Percentiles rank a stretch among this genome's conserved stretches.
phyloP scores from a whole-genome alignment of 2,888 invertebrate species.

The Scaptomyza flava region DNA sequence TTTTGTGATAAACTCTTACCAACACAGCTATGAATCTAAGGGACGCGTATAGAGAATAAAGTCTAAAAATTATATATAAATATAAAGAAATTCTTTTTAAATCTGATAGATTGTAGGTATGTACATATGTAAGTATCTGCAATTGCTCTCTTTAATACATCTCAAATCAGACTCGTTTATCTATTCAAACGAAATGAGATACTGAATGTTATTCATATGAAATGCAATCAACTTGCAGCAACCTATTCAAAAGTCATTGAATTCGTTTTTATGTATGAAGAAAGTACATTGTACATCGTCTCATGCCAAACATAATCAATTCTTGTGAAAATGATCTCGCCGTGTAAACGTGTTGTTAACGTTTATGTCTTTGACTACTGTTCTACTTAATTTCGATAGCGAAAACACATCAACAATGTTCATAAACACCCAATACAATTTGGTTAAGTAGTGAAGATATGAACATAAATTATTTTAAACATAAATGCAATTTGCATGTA shows the following conservation, averaged over 20 bases:
- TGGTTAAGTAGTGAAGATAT: background rate
- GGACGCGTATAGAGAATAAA: no score
- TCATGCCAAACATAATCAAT: background rate
- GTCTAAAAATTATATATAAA: no score
- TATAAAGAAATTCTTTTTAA: no score
- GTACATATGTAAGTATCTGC: no score
- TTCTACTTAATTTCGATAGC: conserved; percentile 45
- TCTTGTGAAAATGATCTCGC: background rate
- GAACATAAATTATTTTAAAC: conserved; percentile 4
- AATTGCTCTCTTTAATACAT: no score
- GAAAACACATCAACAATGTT: conserved; percentile 14
- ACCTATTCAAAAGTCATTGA: background rate
- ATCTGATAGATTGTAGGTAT: no score
- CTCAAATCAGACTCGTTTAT: background rate
- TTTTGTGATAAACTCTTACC: no score
- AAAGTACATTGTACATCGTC: background rate
- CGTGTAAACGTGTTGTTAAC: background rate
- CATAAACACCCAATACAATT: conserved; percentile 1
- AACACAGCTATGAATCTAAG: no score
- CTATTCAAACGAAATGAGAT: background rate
- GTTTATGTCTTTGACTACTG: conserved; percentile 14
- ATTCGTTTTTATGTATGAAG: background rate
- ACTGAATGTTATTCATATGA: background rate
- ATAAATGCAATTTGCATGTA: conserved; percentile 30
- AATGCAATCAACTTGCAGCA: background rate